Evolutionary conservation across 2,888 invertebrate species (phyloP).

Genomic region (Drosophila phalerata): DNA sequence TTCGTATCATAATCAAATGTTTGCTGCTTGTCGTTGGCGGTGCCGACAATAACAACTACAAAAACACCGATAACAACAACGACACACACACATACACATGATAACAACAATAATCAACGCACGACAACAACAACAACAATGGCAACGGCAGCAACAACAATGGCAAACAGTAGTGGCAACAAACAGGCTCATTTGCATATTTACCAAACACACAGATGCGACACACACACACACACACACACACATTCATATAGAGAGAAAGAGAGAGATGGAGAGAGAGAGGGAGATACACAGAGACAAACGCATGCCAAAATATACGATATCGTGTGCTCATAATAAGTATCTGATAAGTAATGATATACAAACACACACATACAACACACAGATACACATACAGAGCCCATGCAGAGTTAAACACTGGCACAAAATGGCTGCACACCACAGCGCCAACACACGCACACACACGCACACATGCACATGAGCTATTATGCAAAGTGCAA

Average conservation of each 20-base stretch:
- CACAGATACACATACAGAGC: constrained; percentile 20
- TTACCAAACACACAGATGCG: constrained; percentile 75
- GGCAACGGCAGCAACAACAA: constrained; percentile 64
- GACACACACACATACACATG: constrained; percentile 40
- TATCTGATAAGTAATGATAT: constrained; percentile 84
- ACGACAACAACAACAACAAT: constrained; percentile 55
- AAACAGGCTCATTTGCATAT: constrained; percentile 82
- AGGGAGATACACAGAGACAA: constrained; percentile 19
- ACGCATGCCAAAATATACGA: constrained; percentile 77
- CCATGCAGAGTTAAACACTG: constrained; percentile 57
- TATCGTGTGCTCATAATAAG: constrained; percentile 83
- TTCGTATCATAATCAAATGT: constrained; percentile 83
- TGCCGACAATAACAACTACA: constrained; percentile 75
- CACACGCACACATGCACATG: constrained; percentile 26
- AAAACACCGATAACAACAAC: constrained; percentile 70
- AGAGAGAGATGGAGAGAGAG: neutral
- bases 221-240: constrained; percentile 53
- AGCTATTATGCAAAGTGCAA: constrained; percentile 79
- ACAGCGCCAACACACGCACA: constrained; percentile 58
- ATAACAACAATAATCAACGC: constrained; percentile 79
- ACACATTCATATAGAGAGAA: constrained; percentile 13
- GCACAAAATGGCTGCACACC: constrained; percentile 79
- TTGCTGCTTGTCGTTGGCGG: constrained; percentile 78
- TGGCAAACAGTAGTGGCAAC: constrained; percentile 81
- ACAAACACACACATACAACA: constrained; percentile 70